Evolutionary conservation across 2,888 invertebrate species (phyloP), one percentile per base, ranked within the genome.

Genomic region (Lissonota sp.): DNA sequence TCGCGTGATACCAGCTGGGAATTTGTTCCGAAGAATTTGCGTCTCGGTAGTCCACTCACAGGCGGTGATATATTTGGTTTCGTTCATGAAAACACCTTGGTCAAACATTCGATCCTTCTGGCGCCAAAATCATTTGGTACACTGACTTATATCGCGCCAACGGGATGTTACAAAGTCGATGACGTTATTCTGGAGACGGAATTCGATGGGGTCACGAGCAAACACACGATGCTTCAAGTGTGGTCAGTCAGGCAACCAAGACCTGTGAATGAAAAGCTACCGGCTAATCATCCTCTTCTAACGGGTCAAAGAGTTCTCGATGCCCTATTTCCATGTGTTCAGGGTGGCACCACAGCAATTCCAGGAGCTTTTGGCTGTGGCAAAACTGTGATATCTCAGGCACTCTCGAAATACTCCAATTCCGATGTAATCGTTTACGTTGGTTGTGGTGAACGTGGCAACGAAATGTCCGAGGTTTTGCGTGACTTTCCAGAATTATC

Each of bases 181-280:
- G 99, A 99, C 93, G 94, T 97, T 5, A 96, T 99, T 70, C 93
- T 99, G 90, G 99, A 99, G 94, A 97, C 98, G 0, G 99, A 99
- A 93, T 99, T 99, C 93, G 98, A 99, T 93, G 98, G 98, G 16
- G 97, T 97, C 92, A 95, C 95, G 90, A 95, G 96, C 74, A 95
- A 97, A 92, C 98, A 96, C 94, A 96, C 95, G 81, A 99, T 99
- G 99, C 94, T 99, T 93, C 99, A 99, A 94, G 97, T 98, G 83
- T 99, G 99, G 99, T 99, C 99, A 1, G 99, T 99, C 86, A 96
- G 99, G 90, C 97, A 97, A 92, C 97, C 98, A 74, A 95, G 99
- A 83, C 99, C 99, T 10, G 96, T 96, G 80, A 96, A 97, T 10
- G 99, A 99, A 93, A 99, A 99, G 94, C 94, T 99, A 85, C 97